Evolutionary conservation across 2,113 vertebrate species (phyloP), one percentile per base, ranked within the genome.

Genomic region (Falco punctatus): DNA sequence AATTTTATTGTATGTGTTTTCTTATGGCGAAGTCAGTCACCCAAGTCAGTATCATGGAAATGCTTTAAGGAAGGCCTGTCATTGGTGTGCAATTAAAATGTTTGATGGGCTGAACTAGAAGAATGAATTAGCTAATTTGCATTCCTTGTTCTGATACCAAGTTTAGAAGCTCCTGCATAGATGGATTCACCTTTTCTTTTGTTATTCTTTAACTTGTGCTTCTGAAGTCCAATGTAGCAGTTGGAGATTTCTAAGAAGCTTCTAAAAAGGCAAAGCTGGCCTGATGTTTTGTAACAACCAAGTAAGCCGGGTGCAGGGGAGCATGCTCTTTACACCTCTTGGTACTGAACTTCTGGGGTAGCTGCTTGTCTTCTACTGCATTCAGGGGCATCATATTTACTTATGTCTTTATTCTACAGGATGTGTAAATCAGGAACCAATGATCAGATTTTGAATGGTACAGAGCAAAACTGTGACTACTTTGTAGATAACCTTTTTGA

Each of bases 401-500:
- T 71, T 78, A 9, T 2, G 6, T 62, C 44, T 84, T 93, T 81
- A 9, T 88, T 93, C 44, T 92, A 30, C 86, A 98, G 98, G 98
- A 80, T 97, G 83, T 98, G 97, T 97, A 97, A 97, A 77, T 85
- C 95, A 4, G 97, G 95, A 95, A 86, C 97, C 0, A 4, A 83
- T 10, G 89, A 59, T 78, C 95, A 94, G 24, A 74, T 97, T 86
- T 90, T 92, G 61, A 81, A 77, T 23, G 42, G 95, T 58, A 71
- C 93, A 44, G 96, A 81, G 11, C 95, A 98, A 70, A 95, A 86
- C 65, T 95, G 95, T 92, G 98, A 98, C 42, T 95, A 90, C 95
- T 97, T 98, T 91, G 97, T 98, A 49, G 96, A 98, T 83, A 97
- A 92, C 64, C 97, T 98, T 24, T 98, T 98, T 96, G 97, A 98